Percentiles rank a stretch among this genome's conserved stretches.
Evolutionary conservation across 2,888 invertebrate species (phyloP).

Genomic region (Agrochola litura): DNA sequence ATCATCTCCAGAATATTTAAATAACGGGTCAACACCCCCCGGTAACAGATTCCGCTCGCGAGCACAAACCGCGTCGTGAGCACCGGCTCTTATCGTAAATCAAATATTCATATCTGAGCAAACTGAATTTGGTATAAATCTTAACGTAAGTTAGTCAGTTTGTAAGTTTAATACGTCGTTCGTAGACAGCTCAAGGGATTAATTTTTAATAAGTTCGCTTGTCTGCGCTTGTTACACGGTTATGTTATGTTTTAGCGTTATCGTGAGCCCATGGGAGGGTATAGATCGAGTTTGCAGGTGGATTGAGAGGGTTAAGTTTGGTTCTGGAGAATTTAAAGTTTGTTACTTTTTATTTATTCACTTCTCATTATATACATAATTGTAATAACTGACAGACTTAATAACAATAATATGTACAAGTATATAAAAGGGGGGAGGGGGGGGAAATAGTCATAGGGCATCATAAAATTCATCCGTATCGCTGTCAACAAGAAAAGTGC

Average conservation of each 20-base stretch:
- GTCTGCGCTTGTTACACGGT: slow-evolving; percentile 50
- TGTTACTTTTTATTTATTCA: too few species aligned
- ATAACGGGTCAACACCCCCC: background rate
- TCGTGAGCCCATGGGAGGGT: slow-evolving; percentile 13
- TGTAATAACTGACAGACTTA: too few species aligned
- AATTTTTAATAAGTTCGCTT: slow-evolving; percentile 70
- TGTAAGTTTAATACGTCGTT: slow-evolving; percentile 65
- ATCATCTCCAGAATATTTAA: slow-evolving; percentile 16
- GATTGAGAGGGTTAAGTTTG: slow-evolving; percentile 2
- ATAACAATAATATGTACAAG: too few species aligned
- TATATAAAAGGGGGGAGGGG: too few species aligned
- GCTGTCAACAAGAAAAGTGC: too few species aligned
- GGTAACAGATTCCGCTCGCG: slow-evolving; percentile 1
- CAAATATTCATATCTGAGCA: slow-evolving; percentile 73
- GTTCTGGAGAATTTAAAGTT: background rate
- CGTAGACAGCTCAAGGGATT: slow-evolving; percentile 69
- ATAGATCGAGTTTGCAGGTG: slow-evolving; percentile 14
- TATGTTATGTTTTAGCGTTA: slow-evolving; percentile 40
- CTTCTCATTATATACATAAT: too few species aligned
- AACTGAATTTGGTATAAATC: slow-evolving; percentile 70
- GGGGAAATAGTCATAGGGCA: too few species aligned
- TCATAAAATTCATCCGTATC: too few species aligned
- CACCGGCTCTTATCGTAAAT: slow-evolving; percentile 66
- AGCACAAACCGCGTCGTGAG: slow-evolving; percentile 53
- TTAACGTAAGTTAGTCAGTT: slow-evolving; percentile 65